Conservation (phyloP, 2,888 invertebrate genomes). For the Lochmaea capreae region DNA sequence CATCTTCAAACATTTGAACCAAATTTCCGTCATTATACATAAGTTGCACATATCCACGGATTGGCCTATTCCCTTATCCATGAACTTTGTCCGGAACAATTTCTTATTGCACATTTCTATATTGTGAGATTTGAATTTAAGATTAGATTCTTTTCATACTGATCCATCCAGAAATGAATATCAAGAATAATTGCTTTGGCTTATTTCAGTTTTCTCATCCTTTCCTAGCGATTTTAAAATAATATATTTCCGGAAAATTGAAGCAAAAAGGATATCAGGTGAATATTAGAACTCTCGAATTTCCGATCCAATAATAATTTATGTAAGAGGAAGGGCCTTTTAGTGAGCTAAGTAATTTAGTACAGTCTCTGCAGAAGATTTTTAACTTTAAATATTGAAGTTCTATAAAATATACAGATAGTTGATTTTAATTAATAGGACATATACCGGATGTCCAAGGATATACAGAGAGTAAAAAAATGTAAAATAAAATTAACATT, state of each 20-base stretch:
- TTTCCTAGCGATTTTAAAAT: neutral
- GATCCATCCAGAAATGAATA: slow-evolving; percentile 13
- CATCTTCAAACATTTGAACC: too few relatives aligned
- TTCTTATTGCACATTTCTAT: neutral
- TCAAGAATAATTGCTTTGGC: slow-evolving; percentile 9
- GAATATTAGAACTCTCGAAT: neutral
- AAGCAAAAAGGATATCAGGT: neutral
- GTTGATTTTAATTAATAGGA: too few relatives aligned
- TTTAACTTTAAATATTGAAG: too few relatives aligned
- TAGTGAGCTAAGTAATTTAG: neutral
- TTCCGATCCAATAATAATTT: neutral
- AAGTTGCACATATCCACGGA: neutral
- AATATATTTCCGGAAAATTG: neutral
- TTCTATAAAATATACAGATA: too few relatives aligned
- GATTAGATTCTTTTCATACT: slow-evolving; percentile 12
- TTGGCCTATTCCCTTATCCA: neutral
- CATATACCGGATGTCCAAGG: too few relatives aligned
- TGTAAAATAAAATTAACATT: too few relatives aligned
- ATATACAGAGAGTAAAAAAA: too few relatives aligned
- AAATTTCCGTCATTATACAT: too few relatives aligned
- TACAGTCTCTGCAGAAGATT: too few relatives aligned
- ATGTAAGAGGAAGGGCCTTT: neutral
- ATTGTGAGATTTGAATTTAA: slow-evolving; percentile 11
- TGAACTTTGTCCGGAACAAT: neutral
- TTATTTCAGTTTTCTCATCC: slow-evolving; percentile 8